Percentiles rank a stretch among this genome's conserved stretches.
phyloP scores from a whole-genome alignment of 2,113 vertebrate species.

The Corydoras maculifer region DNA sequence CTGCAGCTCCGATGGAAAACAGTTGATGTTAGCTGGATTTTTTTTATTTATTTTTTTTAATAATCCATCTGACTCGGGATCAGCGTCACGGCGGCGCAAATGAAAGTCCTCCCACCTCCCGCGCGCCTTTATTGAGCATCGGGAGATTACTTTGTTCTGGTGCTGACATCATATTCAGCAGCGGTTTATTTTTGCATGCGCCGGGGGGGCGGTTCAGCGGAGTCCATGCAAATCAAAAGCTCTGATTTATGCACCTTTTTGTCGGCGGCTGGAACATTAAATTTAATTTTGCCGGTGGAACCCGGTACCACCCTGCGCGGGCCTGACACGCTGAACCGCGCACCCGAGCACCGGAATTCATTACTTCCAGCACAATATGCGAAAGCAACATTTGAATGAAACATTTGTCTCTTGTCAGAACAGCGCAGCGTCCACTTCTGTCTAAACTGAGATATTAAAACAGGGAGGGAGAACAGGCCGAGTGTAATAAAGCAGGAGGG shows the following conservation, averaged over 20 bases:
- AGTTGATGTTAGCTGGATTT: too few relatives aligned
- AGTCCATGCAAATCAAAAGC: slow-evolving; percentile 94
- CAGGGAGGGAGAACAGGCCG: slow-evolving; percentile 34
- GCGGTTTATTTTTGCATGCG: slow-evolving; percentile 79
- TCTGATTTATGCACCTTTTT: slow-evolving; percentile 94
- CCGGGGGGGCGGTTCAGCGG: slow-evolving; percentile 66
- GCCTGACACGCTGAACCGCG: slow-evolving; percentile 85
- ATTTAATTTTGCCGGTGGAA: slow-evolving; percentile 94
- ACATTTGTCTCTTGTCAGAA: slow-evolving; percentile 98
- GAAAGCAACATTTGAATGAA: slow-evolving; percentile 98
- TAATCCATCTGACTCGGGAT: slow-evolving; percentile 82
- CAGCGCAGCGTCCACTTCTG: slow-evolving; percentile 70
- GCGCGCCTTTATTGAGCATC: slow-evolving; percentile 76
- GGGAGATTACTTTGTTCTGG: slow-evolving; percentile 85
- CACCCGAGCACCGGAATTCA: slow-evolving; percentile 82
- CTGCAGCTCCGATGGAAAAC: too few relatives aligned
- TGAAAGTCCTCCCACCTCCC: slow-evolving; percentile 64
- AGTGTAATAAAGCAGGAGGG: slow-evolving; percentile 61
- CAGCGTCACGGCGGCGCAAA: slow-evolving; percentile 54
- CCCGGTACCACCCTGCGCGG: slow-evolving; percentile 60
- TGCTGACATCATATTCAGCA: slow-evolving; percentile 83
- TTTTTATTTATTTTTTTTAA: slow-evolving; percentile 65
- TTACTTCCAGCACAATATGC: slow-evolving; percentile 91
- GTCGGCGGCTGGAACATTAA: slow-evolving; percentile 83
- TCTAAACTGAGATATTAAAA: slow-evolving; percentile 53